A percentile compares a stretch with the other conserved stretches of the same genome.
phyloP scores from a whole-genome alignment of 2,888 invertebrate species.

The Hermaeophaga mercurialis region DNA sequence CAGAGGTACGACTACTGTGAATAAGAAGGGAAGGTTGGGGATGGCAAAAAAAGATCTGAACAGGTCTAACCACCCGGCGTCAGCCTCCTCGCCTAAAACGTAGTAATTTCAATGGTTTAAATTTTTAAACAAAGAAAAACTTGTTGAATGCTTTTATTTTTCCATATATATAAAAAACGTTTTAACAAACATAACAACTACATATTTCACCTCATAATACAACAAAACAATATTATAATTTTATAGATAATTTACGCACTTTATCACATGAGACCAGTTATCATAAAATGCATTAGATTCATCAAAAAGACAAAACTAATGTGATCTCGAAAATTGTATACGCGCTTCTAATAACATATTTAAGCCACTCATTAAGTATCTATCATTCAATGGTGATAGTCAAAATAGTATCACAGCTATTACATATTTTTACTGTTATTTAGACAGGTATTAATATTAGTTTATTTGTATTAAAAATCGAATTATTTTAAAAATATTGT shows the following conservation, averaged over 20 bases:
- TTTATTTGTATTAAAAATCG: too few relatives aligned
- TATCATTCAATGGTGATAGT: not conserved
- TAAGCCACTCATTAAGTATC: not conserved
- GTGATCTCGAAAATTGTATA: not conserved
- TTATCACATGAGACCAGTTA: not conserved
- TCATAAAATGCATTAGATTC: not conserved
- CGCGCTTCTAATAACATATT: too few relatives aligned
- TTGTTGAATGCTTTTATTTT: too few relatives aligned
- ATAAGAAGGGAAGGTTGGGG: too few relatives aligned
- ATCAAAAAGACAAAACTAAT: not conserved
- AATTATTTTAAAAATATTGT: too few relatives aligned
- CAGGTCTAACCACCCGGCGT: too few relatives aligned
- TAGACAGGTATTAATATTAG: too few relatives aligned
- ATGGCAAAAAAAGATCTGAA: too few relatives aligned
- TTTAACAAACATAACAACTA: not conserved
- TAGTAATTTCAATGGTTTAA: too few relatives aligned
- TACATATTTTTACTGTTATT: not conserved
- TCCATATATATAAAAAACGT: not conserved
- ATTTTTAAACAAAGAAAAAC: too few relatives aligned
- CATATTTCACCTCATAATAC: not conserved
- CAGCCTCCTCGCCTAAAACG: too few relatives aligned
- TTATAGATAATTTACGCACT: not conserved
- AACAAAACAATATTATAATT: not conserved
- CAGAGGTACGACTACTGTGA: too few relatives aligned
- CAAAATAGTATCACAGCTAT: not conserved